Evolutionary conservation across 2,113 vertebrate genomes (phyloP).

Genomic region (Python bivittatus): DNA sequence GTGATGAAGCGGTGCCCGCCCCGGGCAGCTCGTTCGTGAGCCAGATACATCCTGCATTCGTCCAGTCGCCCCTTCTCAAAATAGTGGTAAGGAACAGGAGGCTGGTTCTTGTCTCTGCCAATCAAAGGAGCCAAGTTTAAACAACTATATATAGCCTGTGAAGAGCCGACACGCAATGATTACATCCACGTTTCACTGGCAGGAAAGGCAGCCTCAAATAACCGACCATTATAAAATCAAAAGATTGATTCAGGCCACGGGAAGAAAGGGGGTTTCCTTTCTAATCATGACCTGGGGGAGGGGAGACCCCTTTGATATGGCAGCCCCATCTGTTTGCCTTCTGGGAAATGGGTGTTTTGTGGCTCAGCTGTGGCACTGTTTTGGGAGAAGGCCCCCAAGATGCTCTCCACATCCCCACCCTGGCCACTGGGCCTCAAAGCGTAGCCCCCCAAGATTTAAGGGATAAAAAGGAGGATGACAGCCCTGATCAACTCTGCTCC

Average conservation of each 20-base stretch:
- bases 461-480: neutral
- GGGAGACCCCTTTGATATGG: neutral
- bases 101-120: constrained; percentile 71
- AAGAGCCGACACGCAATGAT: neutral
- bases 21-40: constrained; percentile 77
- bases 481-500: too few relatives aligned
- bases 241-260: neutral
- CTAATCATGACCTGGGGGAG: neutral
- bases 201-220: neutral
- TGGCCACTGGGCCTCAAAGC: neutral
- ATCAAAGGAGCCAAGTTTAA: neutral
- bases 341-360: neutral
- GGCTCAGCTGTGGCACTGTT: too few relatives aligned
- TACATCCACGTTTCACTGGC: too few relatives aligned
- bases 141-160: neutral
- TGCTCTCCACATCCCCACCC: neutral
- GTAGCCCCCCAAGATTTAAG: neutral
- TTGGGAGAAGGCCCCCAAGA: neutral
- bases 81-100: constrained; percentile 90
- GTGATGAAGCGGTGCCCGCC: constrained; percentile 96
- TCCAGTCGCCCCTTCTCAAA: constrained; percentile 83
- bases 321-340: neutral
- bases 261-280: neutral
- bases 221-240: neutral
- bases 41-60: constrained; percentile 89